Percentiles rank a stretch among this genome's conserved stretches.
Conservation (phyloP, 2,797 vertebrate genomes). For the Meriones psammophilus region DNA sequence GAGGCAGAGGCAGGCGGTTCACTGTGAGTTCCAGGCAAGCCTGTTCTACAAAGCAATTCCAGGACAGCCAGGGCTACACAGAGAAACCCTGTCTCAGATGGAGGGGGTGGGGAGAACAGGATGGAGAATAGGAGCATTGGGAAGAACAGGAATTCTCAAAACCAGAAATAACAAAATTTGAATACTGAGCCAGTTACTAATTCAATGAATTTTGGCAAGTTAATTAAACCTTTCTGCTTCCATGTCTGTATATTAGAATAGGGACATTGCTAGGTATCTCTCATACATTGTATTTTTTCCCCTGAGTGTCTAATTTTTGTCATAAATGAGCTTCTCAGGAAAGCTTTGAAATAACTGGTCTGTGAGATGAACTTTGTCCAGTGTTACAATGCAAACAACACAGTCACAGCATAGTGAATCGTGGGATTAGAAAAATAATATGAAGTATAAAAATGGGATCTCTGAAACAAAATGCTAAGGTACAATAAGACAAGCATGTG, state of each 20-base stretch:
- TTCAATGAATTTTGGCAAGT: conserved; percentile 43
- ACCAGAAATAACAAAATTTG: conserved; percentile 14
- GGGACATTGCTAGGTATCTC: neutral
- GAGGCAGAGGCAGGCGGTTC: no score
- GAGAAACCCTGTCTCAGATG: no score
- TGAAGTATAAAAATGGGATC: neutral
- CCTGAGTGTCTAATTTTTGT: neutral
- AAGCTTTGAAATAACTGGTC: neutral
- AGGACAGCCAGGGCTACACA: no score
- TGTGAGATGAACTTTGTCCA: conserved; percentile 20
- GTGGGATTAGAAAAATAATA: conserved; percentile 44
- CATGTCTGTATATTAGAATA: conserved; percentile 37
- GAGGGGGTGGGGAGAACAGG: no score
- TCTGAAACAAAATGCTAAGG: conserved; percentile 53
- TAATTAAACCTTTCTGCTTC: conserved; percentile 12
- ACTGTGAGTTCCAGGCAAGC: no score
- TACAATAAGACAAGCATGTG: neutral
- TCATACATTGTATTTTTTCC: neutral
- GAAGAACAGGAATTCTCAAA: conserved; percentile 21
- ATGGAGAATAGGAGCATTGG: no score
- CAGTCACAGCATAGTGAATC: conserved; percentile 2
- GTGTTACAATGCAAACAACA: neutral
- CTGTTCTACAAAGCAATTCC: no score
- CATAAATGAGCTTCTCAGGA: conserved; percentile 45
- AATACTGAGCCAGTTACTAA: conserved; percentile 13